Percentiles rank a stretch among this genome's conserved stretches.
These are phyloP conservation scores for Hetaerina americana DNA, from an alignment of 1,140 invertebrate species.

Conservation along the genomic window DNA sequence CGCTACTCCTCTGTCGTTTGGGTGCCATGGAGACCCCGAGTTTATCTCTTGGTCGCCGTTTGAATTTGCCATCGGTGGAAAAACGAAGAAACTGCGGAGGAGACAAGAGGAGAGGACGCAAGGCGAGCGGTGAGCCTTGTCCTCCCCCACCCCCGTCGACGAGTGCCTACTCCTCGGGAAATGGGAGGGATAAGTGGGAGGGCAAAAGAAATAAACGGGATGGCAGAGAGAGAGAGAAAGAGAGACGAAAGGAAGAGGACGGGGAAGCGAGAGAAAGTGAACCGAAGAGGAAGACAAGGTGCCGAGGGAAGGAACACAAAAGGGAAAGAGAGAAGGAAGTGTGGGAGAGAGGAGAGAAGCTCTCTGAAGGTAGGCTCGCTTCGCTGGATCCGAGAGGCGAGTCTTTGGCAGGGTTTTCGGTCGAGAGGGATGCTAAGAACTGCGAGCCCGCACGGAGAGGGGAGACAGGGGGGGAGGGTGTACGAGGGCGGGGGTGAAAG, in stretches of 20 bases:
- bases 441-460: too few relatives aligned
- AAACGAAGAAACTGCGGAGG: too few relatives aligned
- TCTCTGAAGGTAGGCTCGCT: too few relatives aligned
- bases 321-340: not conserved
- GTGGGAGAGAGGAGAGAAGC: too few relatives aligned
- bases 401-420: not conserved
- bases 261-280: not conserved
- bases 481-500: not conserved
- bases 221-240: not conserved
- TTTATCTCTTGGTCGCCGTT: too few relatives aligned
- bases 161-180: too few relatives aligned
- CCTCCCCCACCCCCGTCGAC: too few relatives aligned
- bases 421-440: not conserved
- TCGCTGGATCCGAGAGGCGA: not conserved
- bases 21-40: too few relatives aligned
- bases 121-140: too few relatives aligned
- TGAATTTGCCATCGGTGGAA: too few relatives aligned
- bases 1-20: too few relatives aligned
- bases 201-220: not conserved
- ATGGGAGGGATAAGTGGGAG: not conserved
- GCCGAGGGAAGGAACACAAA: not conserved
- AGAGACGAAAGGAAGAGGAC: not conserved
- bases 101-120: too few relatives aligned
- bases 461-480: not conserved
- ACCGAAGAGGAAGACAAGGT: not conserved